Base-by-base conservation (phyloP, 1,140 invertebrate genomes). In the Euschistus heros region DNA sequence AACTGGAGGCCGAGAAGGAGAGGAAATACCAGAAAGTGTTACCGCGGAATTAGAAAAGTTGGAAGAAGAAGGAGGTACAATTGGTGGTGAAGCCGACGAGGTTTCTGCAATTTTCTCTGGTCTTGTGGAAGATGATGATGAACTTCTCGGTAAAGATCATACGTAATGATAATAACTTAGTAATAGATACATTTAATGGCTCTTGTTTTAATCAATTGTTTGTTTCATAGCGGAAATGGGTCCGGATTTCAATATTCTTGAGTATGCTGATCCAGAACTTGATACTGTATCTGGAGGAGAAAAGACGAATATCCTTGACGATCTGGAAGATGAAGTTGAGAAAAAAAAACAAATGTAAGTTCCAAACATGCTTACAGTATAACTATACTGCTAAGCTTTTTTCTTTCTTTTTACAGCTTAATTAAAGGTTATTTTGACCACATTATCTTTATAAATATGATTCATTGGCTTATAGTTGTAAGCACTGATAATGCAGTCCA, bases 251-350 rank as follows among this genome's bases (percentile, higher is more conserved):
- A 96, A 97, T 75, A 95, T 97, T 71, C 75, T 97, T 46, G 91
- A 94, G 76, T 97, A 95, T 78, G 93, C 92, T 0, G 93, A 97
- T 81, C 89, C 93, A 0, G 92, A 96, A 76, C 77, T 94, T n/a
- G 89, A 91, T 66, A 85, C 86, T 60, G 82, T 88, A 68, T 82
- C 85, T 55, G 85, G 82, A 62, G 83, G 83, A 10, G 84, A 84
- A 63, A 86, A 86, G 69, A 86, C 85, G 24, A 90, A 87, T 71
- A 84, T 89, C 68, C 79, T 91, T 18, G 87, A 90, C 74, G 87
- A 91, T 74, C 78, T 90, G 54, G 87, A 88, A 67, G 87, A 90
- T 68, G 81, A 82, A 14, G 80, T 81, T 10, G 80, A 81, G 63
- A 79, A 79, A 65, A 78, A 77, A 47, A 78, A 80, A 69, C 74